Evolutionary conservation across 2,113 vertebrate species (phyloP).

Genomic region (Rhinoderma darwinii): DNA sequence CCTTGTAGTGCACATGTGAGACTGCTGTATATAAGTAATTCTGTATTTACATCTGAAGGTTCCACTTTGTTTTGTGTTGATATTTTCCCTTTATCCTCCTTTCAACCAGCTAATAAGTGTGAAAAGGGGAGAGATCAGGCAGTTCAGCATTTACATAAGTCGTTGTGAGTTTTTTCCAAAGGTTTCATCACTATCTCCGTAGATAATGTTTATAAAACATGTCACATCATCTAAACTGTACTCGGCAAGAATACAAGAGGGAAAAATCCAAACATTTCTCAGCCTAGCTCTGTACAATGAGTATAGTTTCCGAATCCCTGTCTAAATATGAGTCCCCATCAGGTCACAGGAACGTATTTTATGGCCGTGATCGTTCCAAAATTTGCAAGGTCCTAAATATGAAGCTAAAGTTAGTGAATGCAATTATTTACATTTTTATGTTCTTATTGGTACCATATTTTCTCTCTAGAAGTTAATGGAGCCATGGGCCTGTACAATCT

Average conservation of each 20-base stretch:
- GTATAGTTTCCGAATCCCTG: neutral
- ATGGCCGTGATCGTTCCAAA: neutral
- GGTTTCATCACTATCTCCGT: neutral
- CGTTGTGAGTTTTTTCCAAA: neutral
- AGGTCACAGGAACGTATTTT: neutral
- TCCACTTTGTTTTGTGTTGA: constrained; percentile 15
- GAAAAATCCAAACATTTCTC: neutral
- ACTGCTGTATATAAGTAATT: neutral
- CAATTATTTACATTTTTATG: too few species aligned
- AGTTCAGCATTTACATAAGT: constrained; percentile 2
- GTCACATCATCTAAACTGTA: neutral
- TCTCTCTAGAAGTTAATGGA: too few species aligned
- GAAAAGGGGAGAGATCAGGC: neutral
- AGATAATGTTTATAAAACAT: constrained; percentile 11
- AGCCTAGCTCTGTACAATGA: neutral
- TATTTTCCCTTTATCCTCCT: constrained; percentile 21
- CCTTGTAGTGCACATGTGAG: neutral
- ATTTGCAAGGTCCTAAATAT: neutral
- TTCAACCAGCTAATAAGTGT: neutral
- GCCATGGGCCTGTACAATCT: too few species aligned
- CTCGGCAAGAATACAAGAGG: neutral
- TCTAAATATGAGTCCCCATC: neutral
- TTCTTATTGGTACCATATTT: too few species aligned
- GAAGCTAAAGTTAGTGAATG: too few species aligned
- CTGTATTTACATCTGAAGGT: constrained; percentile 21